Conservation (phyloP, 2,888 invertebrate genomes). For the Hyalella azteca region DNA sequence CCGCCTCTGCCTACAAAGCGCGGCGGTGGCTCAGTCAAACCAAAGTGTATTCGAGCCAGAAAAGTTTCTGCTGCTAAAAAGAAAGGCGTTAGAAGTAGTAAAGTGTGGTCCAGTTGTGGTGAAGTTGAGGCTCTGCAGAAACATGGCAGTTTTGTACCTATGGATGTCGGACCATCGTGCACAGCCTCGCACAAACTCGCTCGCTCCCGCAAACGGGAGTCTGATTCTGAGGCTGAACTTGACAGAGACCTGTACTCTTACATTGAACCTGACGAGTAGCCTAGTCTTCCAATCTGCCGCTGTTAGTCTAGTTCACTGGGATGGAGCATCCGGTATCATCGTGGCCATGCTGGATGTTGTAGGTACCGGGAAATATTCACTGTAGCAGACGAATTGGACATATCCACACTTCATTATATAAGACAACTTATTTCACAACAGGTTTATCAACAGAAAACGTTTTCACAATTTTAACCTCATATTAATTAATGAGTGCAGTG, state of each 20-base stretch:
- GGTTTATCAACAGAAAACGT: too few relatives aligned
- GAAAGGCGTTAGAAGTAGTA: neutral
- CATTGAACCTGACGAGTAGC: neutral
- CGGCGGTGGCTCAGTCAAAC: neutral
- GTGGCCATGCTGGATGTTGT: too few relatives aligned
- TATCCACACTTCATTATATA: too few relatives aligned
- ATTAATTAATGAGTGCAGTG: too few relatives aligned
- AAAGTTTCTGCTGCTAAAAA: neutral
- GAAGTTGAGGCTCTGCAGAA: neutral
- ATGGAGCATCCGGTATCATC: too few relatives aligned
- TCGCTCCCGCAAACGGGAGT: neutral
- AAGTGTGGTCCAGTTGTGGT: neutral
- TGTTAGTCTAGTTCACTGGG: too few relatives aligned
- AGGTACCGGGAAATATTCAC: too few relatives aligned
- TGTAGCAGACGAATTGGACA: too few relatives aligned
- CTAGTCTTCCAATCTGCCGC: neutral
- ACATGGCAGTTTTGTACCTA: neutral
- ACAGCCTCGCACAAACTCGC: neutral
- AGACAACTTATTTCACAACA: too few relatives aligned
- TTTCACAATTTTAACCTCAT: too few relatives aligned
- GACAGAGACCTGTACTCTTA: conserved; percentile 6
- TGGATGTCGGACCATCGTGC: neutral
- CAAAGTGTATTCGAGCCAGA: neutral
- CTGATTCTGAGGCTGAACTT: conserved; percentile 4
- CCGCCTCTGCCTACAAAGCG: neutral